Percentiles rank a stretch among this genome's conserved stretches.
Conservation (phyloP, 2,797 vertebrate species). For the Natrix natrix region DNA sequence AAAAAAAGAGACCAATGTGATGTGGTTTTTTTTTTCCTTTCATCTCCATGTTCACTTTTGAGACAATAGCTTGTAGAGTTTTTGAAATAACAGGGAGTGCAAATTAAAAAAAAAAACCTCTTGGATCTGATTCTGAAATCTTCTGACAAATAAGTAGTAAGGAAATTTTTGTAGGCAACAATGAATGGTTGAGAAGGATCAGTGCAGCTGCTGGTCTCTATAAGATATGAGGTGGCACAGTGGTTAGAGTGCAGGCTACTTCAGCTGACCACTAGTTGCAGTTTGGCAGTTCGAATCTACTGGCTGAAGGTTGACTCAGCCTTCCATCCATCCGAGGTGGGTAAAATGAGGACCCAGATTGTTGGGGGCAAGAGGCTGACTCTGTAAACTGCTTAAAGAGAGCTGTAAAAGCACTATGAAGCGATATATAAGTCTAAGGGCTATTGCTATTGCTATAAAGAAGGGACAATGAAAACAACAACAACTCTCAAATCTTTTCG, state of each 20-base stretch:
- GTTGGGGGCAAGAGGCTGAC: too few relatives aligned
- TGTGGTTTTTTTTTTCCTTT: neutral
- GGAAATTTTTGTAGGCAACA: neutral
- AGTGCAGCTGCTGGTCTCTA: neutral
- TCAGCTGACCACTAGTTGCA: too few relatives aligned
- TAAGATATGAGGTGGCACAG: too few relatives aligned
- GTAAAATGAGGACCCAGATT: too few relatives aligned
- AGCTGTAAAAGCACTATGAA: too few relatives aligned
- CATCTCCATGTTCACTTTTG: neutral
- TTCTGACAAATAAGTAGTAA: neutral
- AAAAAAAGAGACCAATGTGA: neutral
- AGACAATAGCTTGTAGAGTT: neutral
- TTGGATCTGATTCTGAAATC: neutral
- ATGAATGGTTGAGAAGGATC: neutral
- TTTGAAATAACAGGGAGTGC: neutral
- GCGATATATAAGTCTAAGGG: too few relatives aligned
- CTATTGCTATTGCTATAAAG: neutral
- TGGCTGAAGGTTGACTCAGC: too few relatives aligned
- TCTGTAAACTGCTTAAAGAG: too few relatives aligned
- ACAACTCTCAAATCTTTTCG: neutral
- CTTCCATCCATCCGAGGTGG: too few relatives aligned
- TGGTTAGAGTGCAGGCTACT: too few relatives aligned
- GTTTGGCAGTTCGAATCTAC: too few relatives aligned
- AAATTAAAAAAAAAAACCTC: neutral
- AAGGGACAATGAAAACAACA: neutral